These are phyloP conservation scores for Synergus umbraculus DNA, from an alignment of 2,888 invertebrate species.

Conservation along the genomic window DNA sequence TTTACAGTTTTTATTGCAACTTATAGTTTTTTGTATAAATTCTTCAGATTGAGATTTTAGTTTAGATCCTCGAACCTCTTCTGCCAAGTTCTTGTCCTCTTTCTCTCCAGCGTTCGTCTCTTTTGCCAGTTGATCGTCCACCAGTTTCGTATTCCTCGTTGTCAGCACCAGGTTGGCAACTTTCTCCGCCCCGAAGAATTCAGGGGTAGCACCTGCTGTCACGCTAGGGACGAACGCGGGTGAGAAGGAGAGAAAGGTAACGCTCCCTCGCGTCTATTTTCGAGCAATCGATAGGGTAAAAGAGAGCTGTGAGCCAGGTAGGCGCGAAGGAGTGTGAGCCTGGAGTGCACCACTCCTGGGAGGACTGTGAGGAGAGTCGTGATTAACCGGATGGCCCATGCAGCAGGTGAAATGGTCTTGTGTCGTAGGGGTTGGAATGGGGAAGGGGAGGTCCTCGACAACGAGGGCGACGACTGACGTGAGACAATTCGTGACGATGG, in stretches of 20 bases:
- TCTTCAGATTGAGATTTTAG: no score
- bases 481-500: neutral
- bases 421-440: neutral
- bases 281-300: conserved; percentile 70
- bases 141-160: neutral
- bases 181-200: conserved; percentile 29
- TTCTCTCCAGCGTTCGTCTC: conserved; percentile 37
- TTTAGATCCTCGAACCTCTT: no score
- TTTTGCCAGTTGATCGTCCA: neutral
- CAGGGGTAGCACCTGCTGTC: conserved; percentile 62
- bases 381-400: conserved; percentile 30
- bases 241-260: conserved; percentile 61
- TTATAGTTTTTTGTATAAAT: no score
- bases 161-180: conserved; percentile 5
- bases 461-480: conserved; percentile 25
- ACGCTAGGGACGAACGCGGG: conserved; percentile 51
- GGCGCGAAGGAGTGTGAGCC: conserved; percentile 44
- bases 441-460: conserved; percentile 30
- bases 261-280: conserved; percentile 75
- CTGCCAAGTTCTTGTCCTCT: conserved; percentile 1
- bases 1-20: no score
- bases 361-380: neutral
- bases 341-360: conserved; percentile 29
- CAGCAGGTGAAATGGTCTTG: conserved; percentile 36
- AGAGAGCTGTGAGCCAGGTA: conserved; percentile 35